A percentile compares a stretch with the other conserved stretches of the same genome.
These are phyloP conservation scores for Sebastiscus tertius DNA, from an alignment of 2,797 vertebrate genomes.

Conservation along the genomic window DNA sequence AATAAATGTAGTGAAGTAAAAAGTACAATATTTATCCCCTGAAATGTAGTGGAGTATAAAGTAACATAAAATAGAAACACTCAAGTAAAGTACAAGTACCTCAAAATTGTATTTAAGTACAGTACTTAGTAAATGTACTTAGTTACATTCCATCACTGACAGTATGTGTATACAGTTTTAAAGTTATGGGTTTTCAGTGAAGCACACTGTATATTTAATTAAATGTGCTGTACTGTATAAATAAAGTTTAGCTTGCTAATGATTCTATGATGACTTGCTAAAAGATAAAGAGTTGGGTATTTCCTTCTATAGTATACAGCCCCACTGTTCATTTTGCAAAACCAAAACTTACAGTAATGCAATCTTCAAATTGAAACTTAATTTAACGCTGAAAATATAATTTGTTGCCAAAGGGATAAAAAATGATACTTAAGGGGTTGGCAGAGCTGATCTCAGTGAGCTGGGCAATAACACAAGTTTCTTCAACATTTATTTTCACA, in stretches of 20 bases:
- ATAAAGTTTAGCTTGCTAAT: constrained; percentile 4
- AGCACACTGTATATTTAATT: neutral
- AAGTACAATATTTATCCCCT: too few species aligned
- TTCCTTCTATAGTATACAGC: neutral
- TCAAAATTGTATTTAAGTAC: too few species aligned
- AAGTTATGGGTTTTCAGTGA: neutral
- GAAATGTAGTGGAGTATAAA: too few species aligned
- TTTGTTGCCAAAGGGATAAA: neutral
- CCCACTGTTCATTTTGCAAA: neutral
- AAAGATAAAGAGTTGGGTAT: neutral
- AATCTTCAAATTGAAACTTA: neutral
- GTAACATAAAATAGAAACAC: too few species aligned
- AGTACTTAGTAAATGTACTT: too few species aligned
- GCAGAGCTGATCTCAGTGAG: neutral
- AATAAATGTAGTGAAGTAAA: too few species aligned
- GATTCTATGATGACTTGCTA: constrained; percentile 11
- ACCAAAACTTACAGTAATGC: neutral
- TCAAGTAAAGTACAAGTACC: too few species aligned
- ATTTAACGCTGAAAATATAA: neutral
- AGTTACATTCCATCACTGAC: too few species aligned
- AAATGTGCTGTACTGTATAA: neutral
- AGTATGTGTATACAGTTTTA: neutral
- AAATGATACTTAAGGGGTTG: neutral
- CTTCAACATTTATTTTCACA: neutral
- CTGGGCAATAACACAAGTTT: neutral